Base-by-base conservation (phyloP, 2,113 vertebrate species). In the Cisticola juncidis region DNA sequence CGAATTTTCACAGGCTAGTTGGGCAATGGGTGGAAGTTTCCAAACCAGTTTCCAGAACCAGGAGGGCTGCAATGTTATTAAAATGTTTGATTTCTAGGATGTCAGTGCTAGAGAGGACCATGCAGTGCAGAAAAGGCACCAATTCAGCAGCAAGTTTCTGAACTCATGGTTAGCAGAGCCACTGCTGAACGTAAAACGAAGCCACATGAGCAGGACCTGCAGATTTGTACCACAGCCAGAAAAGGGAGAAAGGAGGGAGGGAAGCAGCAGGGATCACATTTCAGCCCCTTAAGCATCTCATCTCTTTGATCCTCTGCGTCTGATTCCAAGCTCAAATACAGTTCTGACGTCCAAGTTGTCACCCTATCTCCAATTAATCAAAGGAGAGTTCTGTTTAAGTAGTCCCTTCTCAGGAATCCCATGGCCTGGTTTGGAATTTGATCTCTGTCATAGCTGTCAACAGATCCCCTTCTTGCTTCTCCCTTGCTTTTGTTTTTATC, bases 291-390 rank as follows among this genome's bases (percentile, higher is more conserved):
- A 79, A 95, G 92, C 92, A 88, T 73, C 87, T 92, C 86, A 85
- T 86, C 51, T 36, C 89, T 48, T 23, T 89, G 81, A 96, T 92
- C 94, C 96, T 83, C 60, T 61, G 81, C 2, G 1, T 66, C 83
- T 64, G 74, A 79, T 95, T 88, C 81, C 73, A 54, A 96, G 89
- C 77, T 96, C 90, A 66, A 79, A 48, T 61, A 38, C 69, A 47
- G n/a, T 94, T 96, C 90, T 88, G 92, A 93, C 92, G 83, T 94
- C 88, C 88, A 97, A 97, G 94, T 94, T 90, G 90, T 90, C 91
- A 97, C 90, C 42, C n/a, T 92, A 70, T 81, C 90, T 66, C 71
- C 86, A 48, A 88, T 96, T 96, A 97, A 96, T 94, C 93, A 84
- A 95, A 95, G 92, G 68, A 78, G 64, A 87, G 93, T 77, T 92